phyloP scores from a whole-genome alignment of 2,797 vertebrate genomes.

The Rousettus madagascariensis region DNA sequence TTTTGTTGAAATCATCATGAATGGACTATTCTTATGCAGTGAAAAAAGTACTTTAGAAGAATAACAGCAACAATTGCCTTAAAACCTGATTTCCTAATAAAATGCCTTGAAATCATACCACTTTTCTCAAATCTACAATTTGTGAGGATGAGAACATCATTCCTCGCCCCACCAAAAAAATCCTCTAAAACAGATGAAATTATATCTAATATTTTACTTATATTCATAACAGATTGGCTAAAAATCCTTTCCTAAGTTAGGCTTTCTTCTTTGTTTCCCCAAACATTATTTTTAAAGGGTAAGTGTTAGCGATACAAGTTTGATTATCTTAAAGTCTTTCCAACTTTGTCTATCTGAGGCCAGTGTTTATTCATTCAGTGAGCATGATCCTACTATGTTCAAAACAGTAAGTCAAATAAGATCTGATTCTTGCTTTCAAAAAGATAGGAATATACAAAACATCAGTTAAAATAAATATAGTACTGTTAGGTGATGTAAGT shows the following conservation, averaged over 20 bases:
- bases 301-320: not conserved
- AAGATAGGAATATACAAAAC: not conserved
- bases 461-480: not conserved
- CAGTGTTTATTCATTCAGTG: not conserved
- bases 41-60: not conserved
- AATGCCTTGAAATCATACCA: not conserved
- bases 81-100: conserved; percentile 10
- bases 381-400: not conserved
- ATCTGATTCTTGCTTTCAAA: not conserved
- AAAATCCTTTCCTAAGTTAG: not conserved
- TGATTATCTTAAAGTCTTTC: not conserved
- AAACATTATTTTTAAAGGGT: not conserved
- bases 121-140: not conserved
- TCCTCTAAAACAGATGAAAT: not conserved
- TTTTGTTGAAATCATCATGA: conserved; percentile 5
- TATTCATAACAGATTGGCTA: not conserved
- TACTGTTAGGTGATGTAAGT: not conserved
- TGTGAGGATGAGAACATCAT: not conserved
- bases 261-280: not conserved
- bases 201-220: not conserved
- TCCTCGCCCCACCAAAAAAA: not conserved
- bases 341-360: not conserved
- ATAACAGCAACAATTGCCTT: not conserved
- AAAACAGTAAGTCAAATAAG: not conserved
- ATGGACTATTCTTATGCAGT: not conserved